phyloP scores from a whole-genome alignment of 1,140 invertebrate species.

The Gryllus bimaculatus region DNA sequence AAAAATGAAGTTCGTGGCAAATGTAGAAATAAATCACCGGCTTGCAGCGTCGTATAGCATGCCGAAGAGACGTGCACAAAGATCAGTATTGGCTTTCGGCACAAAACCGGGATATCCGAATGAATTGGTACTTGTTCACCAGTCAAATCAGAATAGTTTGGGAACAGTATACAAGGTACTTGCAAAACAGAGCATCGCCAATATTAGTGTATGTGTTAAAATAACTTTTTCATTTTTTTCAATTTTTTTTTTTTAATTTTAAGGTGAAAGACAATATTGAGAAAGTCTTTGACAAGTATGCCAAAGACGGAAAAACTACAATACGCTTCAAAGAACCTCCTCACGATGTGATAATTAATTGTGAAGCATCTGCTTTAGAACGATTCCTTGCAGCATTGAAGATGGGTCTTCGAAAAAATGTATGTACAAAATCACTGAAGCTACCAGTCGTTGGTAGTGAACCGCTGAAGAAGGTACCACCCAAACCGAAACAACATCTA shows the following conservation, averaged over 20 bases:
- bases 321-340: conserved; percentile 57
- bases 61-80: conserved; percentile 37
- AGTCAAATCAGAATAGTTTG: conserved; percentile 50
- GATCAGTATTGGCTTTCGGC: conserved; percentile 53
- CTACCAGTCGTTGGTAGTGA: conserved; percentile 37
- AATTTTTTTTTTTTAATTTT: conserved; percentile 20
- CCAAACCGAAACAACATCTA: conserved; percentile 44
- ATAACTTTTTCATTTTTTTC: conserved; percentile 9
- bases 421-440: conserved; percentile 32
- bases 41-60: conserved; percentile 35
- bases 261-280: conserved; percentile 50
- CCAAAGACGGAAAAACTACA: conserved; percentile 62
- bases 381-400: conserved; percentile 55
- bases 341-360: conserved; percentile 57
- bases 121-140: conserved; percentile 51
- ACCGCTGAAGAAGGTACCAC: conserved; percentile 35
- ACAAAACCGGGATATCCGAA: conserved; percentile 45
- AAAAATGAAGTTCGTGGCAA: conserved; percentile 57
- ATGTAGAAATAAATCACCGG: conserved; percentile 51
- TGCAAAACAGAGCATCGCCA: not conserved
- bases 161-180: conserved; percentile 52
- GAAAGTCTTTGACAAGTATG: conserved; percentile 55
- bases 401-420: conserved; percentile 47
- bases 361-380: conserved; percentile 54
- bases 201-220: not conserved